Evolutionary conservation across 2,888 invertebrate species (phyloP), one percentile per base, ranked within the genome.

Genomic region (Cylindroiulus punctatus): DNA sequence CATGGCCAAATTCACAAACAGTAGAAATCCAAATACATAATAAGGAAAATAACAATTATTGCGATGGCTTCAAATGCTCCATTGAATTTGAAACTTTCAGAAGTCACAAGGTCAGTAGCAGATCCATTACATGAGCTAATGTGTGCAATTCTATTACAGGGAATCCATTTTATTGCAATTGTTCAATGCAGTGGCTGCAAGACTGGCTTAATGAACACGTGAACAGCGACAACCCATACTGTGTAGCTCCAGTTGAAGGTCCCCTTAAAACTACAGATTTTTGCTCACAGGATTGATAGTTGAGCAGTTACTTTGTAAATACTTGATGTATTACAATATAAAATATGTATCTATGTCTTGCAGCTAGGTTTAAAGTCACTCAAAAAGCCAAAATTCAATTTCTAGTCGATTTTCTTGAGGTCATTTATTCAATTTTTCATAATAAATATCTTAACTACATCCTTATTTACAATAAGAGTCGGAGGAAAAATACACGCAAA

Each of bases 391-490:
- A n/a, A n/a, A n/a, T n/a, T n/a, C n/a, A 52, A n/a, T n/a, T 44
- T 44, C 44, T 14, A n/a, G n/a, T n/a, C n/a, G 3, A 22, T 26
- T 26, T 30, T 76, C 30, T 76, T 30, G 17, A 76, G 30, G 30
- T 76, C 30, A 76, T 30, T 76, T 76, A 76, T 76, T 76, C 17
- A 26, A 30, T 12, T 76, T 76, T 76, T 76, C 76, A 30, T 76
- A 76, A 76, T 76, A 76, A 76, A 76, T 76, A 76, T 76, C 76
- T 76, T 76, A 76, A 76, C 76, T 76, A 76, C 76, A 76, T 26
- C 76, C 17, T 76, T 76, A 76, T 76, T 12, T 76, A 76, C 76
- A 76, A 17, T 76, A 30, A 76, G 76, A 76, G 76, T 76, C 26
- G 14, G 30, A 76, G 76, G 30, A 76, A 30, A 76, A 76, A 76